Evolutionary conservation across 2,113 vertebrate species (phyloP).

Genomic region (Macquaria australasica): DNA sequence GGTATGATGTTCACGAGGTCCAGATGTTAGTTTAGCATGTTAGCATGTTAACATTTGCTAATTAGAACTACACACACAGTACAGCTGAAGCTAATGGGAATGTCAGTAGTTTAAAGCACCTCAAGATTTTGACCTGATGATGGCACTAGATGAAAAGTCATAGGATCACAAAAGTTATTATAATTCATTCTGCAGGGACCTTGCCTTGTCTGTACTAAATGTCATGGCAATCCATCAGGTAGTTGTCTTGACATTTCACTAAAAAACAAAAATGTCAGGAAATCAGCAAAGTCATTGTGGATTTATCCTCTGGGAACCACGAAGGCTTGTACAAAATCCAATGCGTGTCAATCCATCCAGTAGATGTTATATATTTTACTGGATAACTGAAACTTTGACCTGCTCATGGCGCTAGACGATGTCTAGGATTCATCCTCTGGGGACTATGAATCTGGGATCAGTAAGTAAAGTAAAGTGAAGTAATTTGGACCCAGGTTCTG

Average conservation of each 20-base stretch:
- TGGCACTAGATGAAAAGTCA: background rate
- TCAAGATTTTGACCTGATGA: background rate
- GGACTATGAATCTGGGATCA: background rate
- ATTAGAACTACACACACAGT: background rate
- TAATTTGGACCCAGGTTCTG: slow-evolving; percentile 1
- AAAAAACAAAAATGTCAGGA: too few relatives aligned
- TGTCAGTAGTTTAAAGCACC: background rate
- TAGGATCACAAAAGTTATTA: background rate
- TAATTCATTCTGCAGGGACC: background rate
- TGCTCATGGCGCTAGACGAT: background rate
- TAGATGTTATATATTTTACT: background rate
- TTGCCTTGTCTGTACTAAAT: too few relatives aligned
- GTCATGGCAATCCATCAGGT: too few relatives aligned
- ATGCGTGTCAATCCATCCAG: too few relatives aligned
- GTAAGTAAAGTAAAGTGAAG: background rate
- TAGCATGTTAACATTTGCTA: background rate
- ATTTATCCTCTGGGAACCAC: background rate
- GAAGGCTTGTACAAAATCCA: too few relatives aligned
- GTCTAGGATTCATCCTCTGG: background rate
- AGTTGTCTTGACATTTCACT: too few relatives aligned
- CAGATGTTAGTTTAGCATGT: background rate
- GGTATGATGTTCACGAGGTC: background rate
- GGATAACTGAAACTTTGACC: background rate
- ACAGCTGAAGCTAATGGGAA: background rate
- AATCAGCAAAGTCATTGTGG: background rate